These are phyloP conservation scores for Mallateleia sp. DNA, from an alignment of 2,888 invertebrate genomes.

Conservation along the genomic window DNA sequence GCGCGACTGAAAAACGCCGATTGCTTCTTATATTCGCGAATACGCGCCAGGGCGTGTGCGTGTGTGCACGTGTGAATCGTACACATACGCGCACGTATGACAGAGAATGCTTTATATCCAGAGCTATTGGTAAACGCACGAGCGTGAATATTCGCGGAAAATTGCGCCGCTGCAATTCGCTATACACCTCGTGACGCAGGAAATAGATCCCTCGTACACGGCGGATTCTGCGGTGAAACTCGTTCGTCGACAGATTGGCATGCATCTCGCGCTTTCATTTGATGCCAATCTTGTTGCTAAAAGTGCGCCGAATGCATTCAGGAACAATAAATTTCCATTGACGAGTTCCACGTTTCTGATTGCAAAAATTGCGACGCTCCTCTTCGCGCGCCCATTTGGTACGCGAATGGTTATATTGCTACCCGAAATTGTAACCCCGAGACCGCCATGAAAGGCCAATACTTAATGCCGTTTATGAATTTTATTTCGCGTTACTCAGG, in stretches of 20 bases:
- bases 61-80: slow-evolving; percentile 27
- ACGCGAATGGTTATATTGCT: background rate
- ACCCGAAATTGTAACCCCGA: background rate
- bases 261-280: slow-evolving; percentile 81
- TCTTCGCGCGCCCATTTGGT: slow-evolving; percentile 2
- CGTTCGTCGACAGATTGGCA: slow-evolving; percentile 80
- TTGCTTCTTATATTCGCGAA: slow-evolving; percentile 65
- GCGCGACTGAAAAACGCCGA: slow-evolving; percentile 68
- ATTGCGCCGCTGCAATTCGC: slow-evolving; percentile 74
- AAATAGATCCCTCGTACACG: slow-evolving; percentile 74
- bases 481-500: background rate
- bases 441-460: background rate
- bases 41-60: slow-evolving; percentile 6
- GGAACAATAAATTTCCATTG: slow-evolving; percentile 76
- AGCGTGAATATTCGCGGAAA: slow-evolving; percentile 77
- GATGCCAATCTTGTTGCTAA: slow-evolving; percentile 81
- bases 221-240: slow-evolving; percentile 74
- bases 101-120: slow-evolving; percentile 74
- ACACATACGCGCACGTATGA: slow-evolving; percentile 46
- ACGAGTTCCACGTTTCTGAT: slow-evolving; percentile 51
- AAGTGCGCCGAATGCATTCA: slow-evolving; percentile 75
- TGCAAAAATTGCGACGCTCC: slow-evolving; percentile 55
- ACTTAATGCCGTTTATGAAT: background rate
- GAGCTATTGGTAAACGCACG: slow-evolving; percentile 73
- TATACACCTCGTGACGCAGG: slow-evolving; percentile 73